A percentile compares a stretch with the other conserved stretches of the same genome.
These are phyloP conservation scores for Sminthopsis crassicaudata DNA, from an alignment of 2,113 vertebrate species.

Conservation along the genomic window DNA sequence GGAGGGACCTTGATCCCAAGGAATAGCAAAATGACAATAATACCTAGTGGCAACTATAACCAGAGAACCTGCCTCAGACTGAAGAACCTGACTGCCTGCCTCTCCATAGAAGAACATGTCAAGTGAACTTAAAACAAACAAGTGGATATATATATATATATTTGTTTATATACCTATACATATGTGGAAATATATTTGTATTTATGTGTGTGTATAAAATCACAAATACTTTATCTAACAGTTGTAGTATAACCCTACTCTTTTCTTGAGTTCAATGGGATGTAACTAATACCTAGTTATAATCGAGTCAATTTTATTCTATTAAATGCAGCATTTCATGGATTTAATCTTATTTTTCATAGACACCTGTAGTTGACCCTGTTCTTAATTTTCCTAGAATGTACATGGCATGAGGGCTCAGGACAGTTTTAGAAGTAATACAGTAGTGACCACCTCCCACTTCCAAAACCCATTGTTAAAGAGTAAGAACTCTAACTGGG, in stretches of 20 bases:
- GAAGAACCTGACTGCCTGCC: too few relatives aligned
- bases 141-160: background rate
- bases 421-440: background rate
- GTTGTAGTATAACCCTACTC: background rate
- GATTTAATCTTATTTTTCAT: background rate
- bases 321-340: background rate
- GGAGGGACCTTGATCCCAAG: background rate
- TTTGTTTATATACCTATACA: too few relatives aligned
- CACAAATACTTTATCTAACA: background rate
- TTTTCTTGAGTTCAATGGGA: background rate
- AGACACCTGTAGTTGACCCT: background rate
- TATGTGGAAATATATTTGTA: background rate
- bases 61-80: background rate
- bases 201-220: background rate
- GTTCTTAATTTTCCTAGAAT: background rate
- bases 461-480: background rate
- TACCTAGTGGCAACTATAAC: background rate
- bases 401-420: background rate
- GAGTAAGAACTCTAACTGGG: background rate
- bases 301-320: background rate
- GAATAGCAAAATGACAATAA: background rate
- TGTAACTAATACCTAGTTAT: background rate
- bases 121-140: background rate
- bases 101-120: background rate
- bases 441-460: background rate